These are phyloP conservation scores for Platypus cylindrus DNA, from an alignment of 2,888 invertebrate species.

Conservation along the genomic window DNA sequence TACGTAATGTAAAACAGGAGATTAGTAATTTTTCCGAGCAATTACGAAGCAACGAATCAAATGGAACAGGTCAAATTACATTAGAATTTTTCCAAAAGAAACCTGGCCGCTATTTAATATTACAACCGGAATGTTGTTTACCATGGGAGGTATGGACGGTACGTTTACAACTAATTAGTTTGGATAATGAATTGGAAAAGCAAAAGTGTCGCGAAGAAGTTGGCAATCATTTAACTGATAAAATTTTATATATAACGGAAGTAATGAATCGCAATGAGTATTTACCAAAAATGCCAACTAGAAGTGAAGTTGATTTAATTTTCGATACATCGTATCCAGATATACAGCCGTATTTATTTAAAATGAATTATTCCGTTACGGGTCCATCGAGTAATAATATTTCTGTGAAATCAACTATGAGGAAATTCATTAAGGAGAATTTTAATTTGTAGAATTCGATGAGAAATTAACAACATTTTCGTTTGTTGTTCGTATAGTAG, in stretches of 20 bases:
- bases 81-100: slow-evolving; percentile 92
- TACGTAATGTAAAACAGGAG: slow-evolving; percentile 58
- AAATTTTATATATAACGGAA: slow-evolving; percentile 88
- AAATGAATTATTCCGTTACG: slow-evolving; percentile 71
- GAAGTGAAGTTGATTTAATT: slow-evolving; percentile 81
- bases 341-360: slow-evolving; percentile 94
- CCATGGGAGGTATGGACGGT: slow-evolving; percentile 99
- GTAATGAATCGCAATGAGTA: slow-evolving; percentile 94
- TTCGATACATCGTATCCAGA: slow-evolving; percentile 90
- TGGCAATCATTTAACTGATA: slow-evolving; percentile 79
- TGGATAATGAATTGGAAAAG: slow-evolving; percentile 77
- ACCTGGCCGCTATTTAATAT: slow-evolving; percentile 77
- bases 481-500: too few relatives aligned
- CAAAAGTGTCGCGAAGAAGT: slow-evolving; percentile 79
- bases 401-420: slow-evolving; percentile 79
- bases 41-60: slow-evolving; percentile 57
- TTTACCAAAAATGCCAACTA: slow-evolving; percentile 89
- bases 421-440: slow-evolving; percentile 80
- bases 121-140: slow-evolving; percentile 73
- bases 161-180: slow-evolving; percentile 73
- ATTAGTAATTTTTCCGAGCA: slow-evolving; percentile 69
- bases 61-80: slow-evolving; percentile 70
- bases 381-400: slow-evolving; percentile 54
- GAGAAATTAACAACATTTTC: too few relatives aligned
- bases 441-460: slow-evolving; percentile 54